Evolutionary conservation across 2,113 vertebrate genomes (phyloP), one percentile per base, ranked within the genome.

Genomic region (Pyxicephalus adspersus): DNA sequence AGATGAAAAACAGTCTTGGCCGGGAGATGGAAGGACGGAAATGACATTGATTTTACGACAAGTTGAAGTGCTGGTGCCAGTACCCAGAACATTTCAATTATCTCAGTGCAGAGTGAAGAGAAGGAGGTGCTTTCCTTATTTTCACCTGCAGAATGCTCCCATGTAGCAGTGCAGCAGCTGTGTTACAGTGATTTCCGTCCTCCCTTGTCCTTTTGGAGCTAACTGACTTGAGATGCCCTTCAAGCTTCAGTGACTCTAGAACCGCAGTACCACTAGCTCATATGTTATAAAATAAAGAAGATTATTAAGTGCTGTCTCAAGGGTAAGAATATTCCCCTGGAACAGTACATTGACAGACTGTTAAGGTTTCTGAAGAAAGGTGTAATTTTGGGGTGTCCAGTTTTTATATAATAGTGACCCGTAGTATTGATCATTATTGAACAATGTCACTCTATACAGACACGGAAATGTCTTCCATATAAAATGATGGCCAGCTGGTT

Each of bases 31-130:
- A 73, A 66, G 71, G 80, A 82, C 71, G 80, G 84, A 85, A 84
- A 85, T 78, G 84, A 80, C 90, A 96, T 96, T 89, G 96, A 96
- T 97, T 98, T 96, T 96, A 91, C 96, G 95, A 96, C 95, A 95
- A 93, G 92, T 92, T 91, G 90, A 92, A 94, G 93, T 92, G 89
- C 88, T 89, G 86, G 92, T 94, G 90, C 95, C 95, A 96, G 92
- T 86, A 11, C 22, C 3, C 90, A 91, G 90, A 92, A 95, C 86
- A 83, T 95, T 95, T 96, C 95, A 95, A 95, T 96, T 96, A 94
- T 90, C 20, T 85, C 23, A n/a, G 80, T 25, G 70, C 80, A 38
- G 70, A 66, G 61, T 45, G 63, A 38, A 65, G 71, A 67, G 77
- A 61, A 20, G 70, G 63, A 73, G 80, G 70, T 57, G 61, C 18